Base-by-base conservation (phyloP, 2,113 vertebrate species). In the Planiliza haematocheilus region DNA sequence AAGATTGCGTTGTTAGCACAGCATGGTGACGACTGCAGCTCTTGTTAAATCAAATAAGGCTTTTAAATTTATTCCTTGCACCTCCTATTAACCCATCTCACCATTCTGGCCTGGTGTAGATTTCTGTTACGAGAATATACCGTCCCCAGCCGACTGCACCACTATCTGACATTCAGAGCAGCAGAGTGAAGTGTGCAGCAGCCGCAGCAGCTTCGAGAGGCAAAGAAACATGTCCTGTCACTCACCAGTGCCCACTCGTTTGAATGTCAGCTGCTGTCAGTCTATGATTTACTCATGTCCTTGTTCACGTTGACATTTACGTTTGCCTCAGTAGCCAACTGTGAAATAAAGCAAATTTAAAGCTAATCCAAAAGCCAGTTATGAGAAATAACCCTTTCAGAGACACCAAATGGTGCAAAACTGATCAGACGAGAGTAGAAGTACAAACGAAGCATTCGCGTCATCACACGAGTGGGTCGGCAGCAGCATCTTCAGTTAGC, bases 181-280 rank as follows among this genome's bases (percentile, higher is more conserved):
- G n/a, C 21, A 2, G 18, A 41, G n/a, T 49, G 17, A 59, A 56
- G 50, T 36, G 2, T 39, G 42, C 37, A 36, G 42, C 63, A 61
- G 64, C 45, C 12, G n/a, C n/a, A n/a, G n/a, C n/a, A n/a, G n/a
- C n/a, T 30, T 58, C 45, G 38, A 56, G 38, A 70, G 5, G 3
- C 21, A 24, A 37, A 8, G 14, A 66, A 61, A 70, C 0, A 0
- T 13, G 18, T 45, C 48, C 49, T 70, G 60, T 59, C 80, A 42
- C 17, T 77, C 68, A 70, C 16, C 53, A 48, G 10, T 46, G 58
- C 72, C 63, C 20, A 43, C 50, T 66, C 21, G 1, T 72, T 80
- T 84, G 57, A 68, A 61, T 55, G 45, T 58, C 59, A 53, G 41
- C 20, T 45, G 36, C 62, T 69, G 70, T 79, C 65, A 78, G 9